Conservation (phyloP, 64 coral and sea anemone genomes). For the Catalaphyllia jardinei region DNA sequence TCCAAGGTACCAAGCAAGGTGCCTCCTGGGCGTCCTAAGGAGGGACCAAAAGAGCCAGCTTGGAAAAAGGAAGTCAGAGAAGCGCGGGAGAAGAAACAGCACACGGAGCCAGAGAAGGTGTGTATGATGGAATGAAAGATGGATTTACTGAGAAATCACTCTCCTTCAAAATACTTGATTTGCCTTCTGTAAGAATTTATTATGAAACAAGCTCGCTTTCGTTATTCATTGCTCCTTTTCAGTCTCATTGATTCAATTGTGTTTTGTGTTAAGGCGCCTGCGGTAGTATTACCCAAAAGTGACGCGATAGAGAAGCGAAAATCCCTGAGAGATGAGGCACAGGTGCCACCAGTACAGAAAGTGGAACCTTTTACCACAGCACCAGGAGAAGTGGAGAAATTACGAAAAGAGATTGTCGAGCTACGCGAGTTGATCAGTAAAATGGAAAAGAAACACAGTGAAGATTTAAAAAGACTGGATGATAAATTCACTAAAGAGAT, state of each 20-base stretch:
- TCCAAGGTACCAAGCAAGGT: constrained; percentile 1
- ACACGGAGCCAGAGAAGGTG: constrained; percentile 51
- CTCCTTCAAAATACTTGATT: no score
- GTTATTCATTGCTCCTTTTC: no score
- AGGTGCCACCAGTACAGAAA: constrained; percentile 6
- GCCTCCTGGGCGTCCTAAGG: constrained; percentile 18
- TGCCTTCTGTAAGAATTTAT: no score
- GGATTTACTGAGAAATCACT: no score
- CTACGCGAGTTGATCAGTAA: constrained; percentile 46
- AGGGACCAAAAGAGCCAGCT: constrained; percentile 58
- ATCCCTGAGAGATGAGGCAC: constrained; percentile 15
- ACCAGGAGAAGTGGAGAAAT: constrained; percentile 49
- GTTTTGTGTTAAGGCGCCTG: constrained; percentile 16
- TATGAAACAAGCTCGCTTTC: no score
- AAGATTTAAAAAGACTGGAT: constrained; percentile 44
- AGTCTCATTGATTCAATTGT: neutral
- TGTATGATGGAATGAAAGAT: neutral
- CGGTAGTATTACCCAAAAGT: neutral
- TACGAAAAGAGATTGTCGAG: constrained; percentile 39
- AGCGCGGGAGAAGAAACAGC: constrained; percentile 59
- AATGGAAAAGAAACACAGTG: constrained; percentile 76
- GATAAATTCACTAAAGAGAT: constrained; percentile 53
- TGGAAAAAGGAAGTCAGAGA: constrained; percentile 84
- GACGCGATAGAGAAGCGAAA: constrained; percentile 32
- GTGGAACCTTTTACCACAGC: constrained; percentile 36